Evolutionary conservation across 30 jellyfish, hydroid and myxozoan species (phyloP).

Genomic region (Hydractinia symbiolongicarpus): DNA sequence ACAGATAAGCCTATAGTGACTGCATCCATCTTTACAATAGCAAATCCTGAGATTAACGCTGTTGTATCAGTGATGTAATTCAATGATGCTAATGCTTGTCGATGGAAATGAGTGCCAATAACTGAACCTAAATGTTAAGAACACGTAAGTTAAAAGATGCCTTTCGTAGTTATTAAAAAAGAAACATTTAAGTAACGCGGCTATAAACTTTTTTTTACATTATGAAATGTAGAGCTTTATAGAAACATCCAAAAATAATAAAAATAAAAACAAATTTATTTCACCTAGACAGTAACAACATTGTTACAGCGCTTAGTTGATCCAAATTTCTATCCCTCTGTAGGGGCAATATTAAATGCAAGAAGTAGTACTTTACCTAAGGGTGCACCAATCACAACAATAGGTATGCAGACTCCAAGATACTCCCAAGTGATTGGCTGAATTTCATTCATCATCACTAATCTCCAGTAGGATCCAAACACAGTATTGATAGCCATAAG

Average conservation of each 20-base stretch:
- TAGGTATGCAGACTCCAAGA: constrained; percentile 4
- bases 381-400: constrained; percentile 20
- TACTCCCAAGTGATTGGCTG: constrained; percentile 1
- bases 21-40: background rate
- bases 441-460: constrained; percentile 1
- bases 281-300: no score
- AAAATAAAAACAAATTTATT: no score
- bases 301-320: no score
- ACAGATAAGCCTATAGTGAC: constrained; percentile 2
- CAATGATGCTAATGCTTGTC: constrained; percentile 13
- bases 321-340: no score
- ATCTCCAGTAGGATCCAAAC: constrained; percentile 15
- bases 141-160: no score
- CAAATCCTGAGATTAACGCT: constrained; percentile 4
- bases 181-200: no score
- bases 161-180: no score
- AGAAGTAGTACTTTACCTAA: background rate
- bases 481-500: constrained; percentile 22
- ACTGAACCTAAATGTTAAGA: constrained; percentile 6
- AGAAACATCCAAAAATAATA: no score
- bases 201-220: no score
- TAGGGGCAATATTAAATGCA: no score
- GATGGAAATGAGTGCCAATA: constrained; percentile 21
- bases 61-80: no score
- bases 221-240: no score